Percentiles rank a stretch among this genome's conserved stretches.
Conservation (phyloP, 1,140 invertebrate species). For the Dolichoris vasculosae region DNA sequence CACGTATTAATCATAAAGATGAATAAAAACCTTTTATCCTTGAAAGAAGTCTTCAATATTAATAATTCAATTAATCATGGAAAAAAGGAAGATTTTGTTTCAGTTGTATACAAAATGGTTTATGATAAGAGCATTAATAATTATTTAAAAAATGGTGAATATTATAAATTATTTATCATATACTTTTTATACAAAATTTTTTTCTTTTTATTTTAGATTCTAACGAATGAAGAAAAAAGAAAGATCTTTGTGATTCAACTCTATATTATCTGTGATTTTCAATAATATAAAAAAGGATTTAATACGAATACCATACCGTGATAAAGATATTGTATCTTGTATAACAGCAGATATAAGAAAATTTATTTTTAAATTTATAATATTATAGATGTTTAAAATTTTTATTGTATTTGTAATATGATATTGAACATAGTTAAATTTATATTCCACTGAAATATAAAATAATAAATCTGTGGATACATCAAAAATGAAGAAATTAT, state of each 20-base stretch:
- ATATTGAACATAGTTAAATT: too few species aligned
- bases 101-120: constrained; percentile 62
- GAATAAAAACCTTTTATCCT: constrained; percentile 21
- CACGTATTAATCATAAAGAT: constrained; percentile 23
- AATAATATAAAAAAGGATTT: constrained; percentile 75
- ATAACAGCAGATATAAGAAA: constrained; percentile 71
- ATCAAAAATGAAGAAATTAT: constrained; percentile 79
- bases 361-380: constrained; percentile 22
- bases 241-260: constrained; percentile 58
- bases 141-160: neutral
- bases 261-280: constrained; percentile 72
- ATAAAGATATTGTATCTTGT: constrained; percentile 76
- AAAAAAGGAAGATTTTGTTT: constrained; percentile 59
- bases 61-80: constrained; percentile 50
- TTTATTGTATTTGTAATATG: constrained; percentile 71
- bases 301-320: constrained; percentile 77
- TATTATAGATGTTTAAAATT: neutral
- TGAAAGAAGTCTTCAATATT: constrained; percentile 56
- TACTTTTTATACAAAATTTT: constrained; percentile 1
- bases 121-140: neutral
- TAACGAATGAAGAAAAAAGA: neutral
- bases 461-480: too few species aligned
- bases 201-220: constrained; percentile 35
- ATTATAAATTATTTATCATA: neutral
- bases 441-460: too few species aligned